Percentiles rank a stretch among this genome's conserved stretches.
These are phyloP conservation scores for Beroe forskalii DNA, from an alignment of 37 sponge, comb jelly and placozoan genomes.

Conservation along the genomic window DNA sequence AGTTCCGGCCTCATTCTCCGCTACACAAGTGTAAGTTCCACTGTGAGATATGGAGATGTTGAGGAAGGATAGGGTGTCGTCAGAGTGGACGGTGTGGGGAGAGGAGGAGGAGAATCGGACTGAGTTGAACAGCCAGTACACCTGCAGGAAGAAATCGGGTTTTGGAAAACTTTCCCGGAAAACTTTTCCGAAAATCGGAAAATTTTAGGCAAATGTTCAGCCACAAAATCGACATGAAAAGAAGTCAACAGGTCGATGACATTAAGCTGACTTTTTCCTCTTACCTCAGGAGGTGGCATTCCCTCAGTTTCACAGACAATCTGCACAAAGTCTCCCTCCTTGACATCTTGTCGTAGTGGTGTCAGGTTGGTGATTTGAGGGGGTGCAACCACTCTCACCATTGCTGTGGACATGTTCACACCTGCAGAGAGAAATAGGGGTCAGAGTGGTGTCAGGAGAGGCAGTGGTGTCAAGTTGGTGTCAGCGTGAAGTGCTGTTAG, in stretches of 20 bases:
- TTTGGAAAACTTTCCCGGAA: too few relatives aligned
- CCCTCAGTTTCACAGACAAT: conserved; percentile 14
- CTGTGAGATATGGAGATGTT: conserved; percentile 21
- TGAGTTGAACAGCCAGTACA: background rate
- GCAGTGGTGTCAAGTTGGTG: too few relatives aligned
- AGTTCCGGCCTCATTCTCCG: conserved; percentile 47
- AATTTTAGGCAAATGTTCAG: too few relatives aligned
- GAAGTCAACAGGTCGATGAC: too few relatives aligned
- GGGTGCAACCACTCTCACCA: conserved; percentile 52
- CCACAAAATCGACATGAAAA: too few relatives aligned
- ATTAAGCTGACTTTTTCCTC: too few relatives aligned
- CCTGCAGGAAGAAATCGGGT: background rate
- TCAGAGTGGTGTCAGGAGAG: too few relatives aligned
- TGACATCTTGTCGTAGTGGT: background rate
- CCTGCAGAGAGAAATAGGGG: background rate
- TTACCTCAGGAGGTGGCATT: conserved; percentile 24
- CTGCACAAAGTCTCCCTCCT: conserved; percentile 4
- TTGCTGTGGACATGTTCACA: conserved; percentile 54
- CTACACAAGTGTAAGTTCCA: conserved; percentile 29
- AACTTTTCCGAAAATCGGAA: too few relatives aligned
- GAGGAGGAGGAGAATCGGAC: background rate
- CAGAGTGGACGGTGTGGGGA: background rate
- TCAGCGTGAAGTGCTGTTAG: too few relatives aligned
- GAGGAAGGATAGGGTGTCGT: background rate
- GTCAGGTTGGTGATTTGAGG: conserved; percentile 1